phyloP scores from a whole-genome alignment of 2,888 invertebrate genomes.

The Drosophila setosimentum region DNA sequence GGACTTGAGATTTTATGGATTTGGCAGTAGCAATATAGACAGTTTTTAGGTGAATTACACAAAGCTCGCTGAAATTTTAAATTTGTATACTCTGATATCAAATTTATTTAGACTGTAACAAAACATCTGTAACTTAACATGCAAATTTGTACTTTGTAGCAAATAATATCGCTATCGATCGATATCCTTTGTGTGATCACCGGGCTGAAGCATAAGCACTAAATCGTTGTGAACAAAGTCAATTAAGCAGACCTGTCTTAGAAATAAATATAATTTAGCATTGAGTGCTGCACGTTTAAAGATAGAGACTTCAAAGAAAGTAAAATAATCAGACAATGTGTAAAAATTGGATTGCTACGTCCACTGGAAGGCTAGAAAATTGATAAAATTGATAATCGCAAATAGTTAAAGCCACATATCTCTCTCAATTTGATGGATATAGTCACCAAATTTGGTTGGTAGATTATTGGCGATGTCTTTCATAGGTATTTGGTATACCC shows the following conservation, averaged over 20 bases:
- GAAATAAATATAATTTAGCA: background rate
- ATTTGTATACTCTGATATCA: background rate
- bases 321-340: no score
- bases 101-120: background rate
- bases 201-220: background rate
- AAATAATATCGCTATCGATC: background rate
- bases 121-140: background rate
- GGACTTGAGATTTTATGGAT: background rate
- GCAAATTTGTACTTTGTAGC: background rate
- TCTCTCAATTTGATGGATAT: background rate
- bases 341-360: background rate
- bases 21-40: background rate
- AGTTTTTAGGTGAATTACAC: background rate
- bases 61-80: background rate
- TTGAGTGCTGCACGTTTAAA: background rate
- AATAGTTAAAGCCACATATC: background rate
- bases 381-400: background rate
- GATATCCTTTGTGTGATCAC: background rate
- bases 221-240: background rate
- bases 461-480: background rate
- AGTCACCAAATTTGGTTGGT: fast-evolving
- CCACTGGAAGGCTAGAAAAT: background rate
- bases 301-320: no score
- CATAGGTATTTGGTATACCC: background rate
- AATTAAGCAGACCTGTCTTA: background rate